These are phyloP conservation scores for Brachypalpus laphriformis DNA, from an alignment of 2,888 invertebrate species.

Conservation along the genomic window DNA sequence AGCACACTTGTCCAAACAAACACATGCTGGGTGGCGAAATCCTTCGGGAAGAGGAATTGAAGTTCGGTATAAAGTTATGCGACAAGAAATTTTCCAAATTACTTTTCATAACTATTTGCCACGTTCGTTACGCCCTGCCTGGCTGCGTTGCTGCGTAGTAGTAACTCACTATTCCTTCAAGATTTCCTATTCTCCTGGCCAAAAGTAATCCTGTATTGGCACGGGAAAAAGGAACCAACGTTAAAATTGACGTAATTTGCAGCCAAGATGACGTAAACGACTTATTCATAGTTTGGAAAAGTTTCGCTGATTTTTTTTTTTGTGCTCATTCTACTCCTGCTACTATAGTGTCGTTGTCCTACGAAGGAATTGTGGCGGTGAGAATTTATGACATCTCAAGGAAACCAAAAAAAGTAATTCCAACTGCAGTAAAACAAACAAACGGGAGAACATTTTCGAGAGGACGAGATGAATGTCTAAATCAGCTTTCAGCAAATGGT, in stretches of 20 bases:
- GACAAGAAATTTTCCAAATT: conserved; percentile 67
- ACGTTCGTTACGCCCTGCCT: conserved; percentile 29
- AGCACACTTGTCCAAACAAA: background rate
- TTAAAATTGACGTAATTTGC: conserved; percentile 65
- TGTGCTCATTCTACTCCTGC: background rate
- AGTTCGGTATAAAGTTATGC: conserved; percentile 50
- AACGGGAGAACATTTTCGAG: conserved; percentile 9
- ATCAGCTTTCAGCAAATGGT: conserved; percentile 12
- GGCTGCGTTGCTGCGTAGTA: conserved; percentile 14
- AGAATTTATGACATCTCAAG: conserved; percentile 34
- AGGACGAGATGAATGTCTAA: conserved; percentile 10
- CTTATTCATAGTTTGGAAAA: conserved; percentile 67
- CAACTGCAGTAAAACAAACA: conserved; percentile 25
- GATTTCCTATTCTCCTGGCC: conserved; percentile 37
- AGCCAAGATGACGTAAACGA: conserved; percentile 65
- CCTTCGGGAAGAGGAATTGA: conserved; percentile 20
- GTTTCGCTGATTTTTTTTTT: background rate
- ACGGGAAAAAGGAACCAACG: conserved; percentile 1
- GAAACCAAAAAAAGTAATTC: conserved; percentile 12
- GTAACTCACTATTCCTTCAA: conserved; percentile 23
- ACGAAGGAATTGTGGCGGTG: background rate
- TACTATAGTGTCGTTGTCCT: background rate
- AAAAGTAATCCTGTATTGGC: conserved; percentile 51
- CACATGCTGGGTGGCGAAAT: conserved; percentile 21
- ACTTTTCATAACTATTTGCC: conserved; percentile 67